Evolutionary conservation across 2,888 invertebrate species (phyloP), one percentile per base, ranked within the genome.

Genomic region (Lomographa bimaculata): DNA sequence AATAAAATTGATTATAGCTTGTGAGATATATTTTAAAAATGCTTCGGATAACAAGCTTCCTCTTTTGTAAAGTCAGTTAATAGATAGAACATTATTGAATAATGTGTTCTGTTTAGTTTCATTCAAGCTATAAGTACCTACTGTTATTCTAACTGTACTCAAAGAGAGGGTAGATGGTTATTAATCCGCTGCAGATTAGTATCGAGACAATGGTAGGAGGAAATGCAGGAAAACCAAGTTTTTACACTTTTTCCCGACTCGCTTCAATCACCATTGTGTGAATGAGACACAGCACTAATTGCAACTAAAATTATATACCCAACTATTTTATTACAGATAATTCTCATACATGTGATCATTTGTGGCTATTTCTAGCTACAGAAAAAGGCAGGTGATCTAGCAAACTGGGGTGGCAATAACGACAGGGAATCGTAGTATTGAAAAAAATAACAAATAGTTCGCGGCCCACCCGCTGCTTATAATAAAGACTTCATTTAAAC

Each of bases 191-290:
- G 67, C 65, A 80, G 81, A 82, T 82, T 70, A 73, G 59, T 64
- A 70, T 63, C 63, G 49, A 83, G 71, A 87, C 87, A 85, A 85
- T 86, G 61, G 82, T 57, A 77, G 78, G 71, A 71, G 81, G 84
- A 84, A 80, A 85, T 74, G 66, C 62, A 76, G 57, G 61, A 74
- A 72, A 71, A 66, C 60, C 61, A 61, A 56, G 69, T 82, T 86
- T 80, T 83, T 84, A 68, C 57, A 30, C 12, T 17, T 30, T 37
- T 32, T 18, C 26, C 29, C 20, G 60, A 63, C 59, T 63, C 68
- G 62, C 68, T 71, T 53, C 65, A 63, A 64, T 67, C 69, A 42
- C 68, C 54, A 64, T 66, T 77, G 79, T 85, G 74, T 66, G 82
- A 80, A 72, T 70, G 64, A 76, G 66, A 69, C 59, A 60, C 51